Evolutionary conservation across 2,888 invertebrate genomes (phyloP).

Genomic region (Augiades crinisus): DNA sequence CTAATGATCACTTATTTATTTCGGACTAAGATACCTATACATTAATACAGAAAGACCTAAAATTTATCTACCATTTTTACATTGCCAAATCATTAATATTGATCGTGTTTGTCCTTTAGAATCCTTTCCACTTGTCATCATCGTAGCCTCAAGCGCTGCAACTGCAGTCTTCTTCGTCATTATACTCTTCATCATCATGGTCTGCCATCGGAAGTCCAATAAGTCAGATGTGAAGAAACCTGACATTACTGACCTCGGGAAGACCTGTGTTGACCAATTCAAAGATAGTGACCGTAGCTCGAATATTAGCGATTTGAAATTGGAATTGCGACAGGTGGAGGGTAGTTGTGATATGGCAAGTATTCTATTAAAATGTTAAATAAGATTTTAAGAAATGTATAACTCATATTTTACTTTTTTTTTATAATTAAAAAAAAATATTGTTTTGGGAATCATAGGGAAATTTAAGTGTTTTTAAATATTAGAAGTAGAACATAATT

Average conservation of each 20-base stretch:
- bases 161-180: slow-evolving; percentile 90
- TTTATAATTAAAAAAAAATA: too few species aligned
- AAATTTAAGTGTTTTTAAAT: too few species aligned
- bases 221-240: slow-evolving; percentile 81
- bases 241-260: slow-evolving; percentile 66
- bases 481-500: too few species aligned
- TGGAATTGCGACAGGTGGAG: slow-evolving; percentile 92
- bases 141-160: slow-evolving; percentile 88
- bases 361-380: neutral
- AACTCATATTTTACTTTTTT: too few species aligned
- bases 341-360: slow-evolving; percentile 88
- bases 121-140: slow-evolving; percentile 87
- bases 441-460: too few species aligned
- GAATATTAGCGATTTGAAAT: slow-evolving; percentile 94
- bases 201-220: slow-evolving; percentile 85
- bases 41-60: too few species aligned
- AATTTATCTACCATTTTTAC: too few species aligned
- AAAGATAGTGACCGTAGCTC: slow-evolving; percentile 93
- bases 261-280: slow-evolving; percentile 63
- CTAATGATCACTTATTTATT: too few species aligned
- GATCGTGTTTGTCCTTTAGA: slow-evolving; percentile 75
- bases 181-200: slow-evolving; percentile 87
- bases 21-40: too few species aligned
- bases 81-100: neutral
- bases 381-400: too few species aligned